Base-by-base conservation (phyloP, 1,140 invertebrate species). In the Lucilia cuprina region DNA sequence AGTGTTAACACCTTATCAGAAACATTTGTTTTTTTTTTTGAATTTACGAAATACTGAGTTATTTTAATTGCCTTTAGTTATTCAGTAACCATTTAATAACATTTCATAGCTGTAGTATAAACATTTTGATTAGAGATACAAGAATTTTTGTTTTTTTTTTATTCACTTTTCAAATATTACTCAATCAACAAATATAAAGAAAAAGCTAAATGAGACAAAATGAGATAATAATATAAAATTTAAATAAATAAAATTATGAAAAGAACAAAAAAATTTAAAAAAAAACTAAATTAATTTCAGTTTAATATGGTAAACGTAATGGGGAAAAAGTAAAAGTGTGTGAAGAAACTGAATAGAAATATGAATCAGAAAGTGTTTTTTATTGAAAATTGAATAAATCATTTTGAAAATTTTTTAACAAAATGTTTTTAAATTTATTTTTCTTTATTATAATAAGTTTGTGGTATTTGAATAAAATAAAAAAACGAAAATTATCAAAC, bases 401-500 rank as follows among this genome's bases (percentile, higher is more conserved):
- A 30, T 34, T 75, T 77, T 35, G 74, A 35, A 77, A 35, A 77
- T 77, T 41, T 8, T 41, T 55, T 55, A 74, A 74, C 10, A 75
- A 17, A 19, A 80, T 80, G 77, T 25, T 80, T 21, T 49, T 80
- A 19, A 49, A 80, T 21, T 21, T 80, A 13, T 49, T 80, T 21
- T 25, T 80, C 13, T 21, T 47, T 2, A 5, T 80, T 9, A 10
- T 80, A 9, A 9, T 80, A 80, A 8, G 10, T 21, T 25, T 80
- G 9, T 80, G 77, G 77, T 80, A 80, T 80, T 80, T 50, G 13
- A 17, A 35, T 25, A 80, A 80, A 80, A 21, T 12, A 14, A 21
- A 80, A 80, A 2, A n/a, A n/a, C n/a, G 19, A 21, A 50, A 80
- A 49, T 9, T 3, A n/a, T 3, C 5, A 77, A 13, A 41, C 7